A percentile compares a stretch with the other conserved stretches of the same genome.
phyloP scores from a whole-genome alignment of 2,113 vertebrate genomes.

The Glaucidium brasilianum region DNA sequence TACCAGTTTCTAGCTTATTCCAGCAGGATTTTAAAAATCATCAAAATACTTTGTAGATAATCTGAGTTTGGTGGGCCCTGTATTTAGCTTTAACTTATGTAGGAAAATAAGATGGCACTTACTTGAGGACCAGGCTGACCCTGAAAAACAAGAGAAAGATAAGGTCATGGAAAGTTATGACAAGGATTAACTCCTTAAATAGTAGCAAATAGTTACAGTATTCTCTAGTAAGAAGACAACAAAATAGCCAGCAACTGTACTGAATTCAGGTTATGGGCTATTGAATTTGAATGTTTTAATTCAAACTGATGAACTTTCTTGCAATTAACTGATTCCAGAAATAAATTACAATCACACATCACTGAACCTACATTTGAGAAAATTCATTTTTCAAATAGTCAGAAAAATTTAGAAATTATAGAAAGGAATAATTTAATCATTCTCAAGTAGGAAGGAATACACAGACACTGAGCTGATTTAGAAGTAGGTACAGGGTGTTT shows the following conservation, averaged over 20 bases:
- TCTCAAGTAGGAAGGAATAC: background rate
- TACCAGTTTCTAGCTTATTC: slow-evolving; percentile 52
- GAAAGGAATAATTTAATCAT: background rate
- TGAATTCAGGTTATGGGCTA: background rate
- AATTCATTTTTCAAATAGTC: background rate
- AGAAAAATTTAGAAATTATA: background rate
- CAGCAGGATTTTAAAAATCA: background rate
- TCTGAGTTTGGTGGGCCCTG: background rate
- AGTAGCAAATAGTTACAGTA: background rate
- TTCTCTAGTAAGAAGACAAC: background rate
- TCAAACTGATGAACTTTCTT: background rate
- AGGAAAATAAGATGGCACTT: slow-evolving; percentile 59
- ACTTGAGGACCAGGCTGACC: slow-evolving; percentile 81
- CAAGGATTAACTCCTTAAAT: background rate
- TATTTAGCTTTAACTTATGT: background rate
- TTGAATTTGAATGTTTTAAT: background rate
- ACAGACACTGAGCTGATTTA: background rate
- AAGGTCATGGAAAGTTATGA: slow-evolving; percentile 26
- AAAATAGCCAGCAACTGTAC: background rate
- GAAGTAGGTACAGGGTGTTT: background rate
- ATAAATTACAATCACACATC: background rate
- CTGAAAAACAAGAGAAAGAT: slow-evolving; percentile 65
- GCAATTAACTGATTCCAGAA: background rate
- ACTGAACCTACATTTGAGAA: background rate
- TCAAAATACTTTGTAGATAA: background rate